Percentiles rank a stretch among this genome's conserved stretches.
phyloP scores from a whole-genome alignment of 2,797 vertebrate genomes.

The Antrozous pallidus region DNA sequence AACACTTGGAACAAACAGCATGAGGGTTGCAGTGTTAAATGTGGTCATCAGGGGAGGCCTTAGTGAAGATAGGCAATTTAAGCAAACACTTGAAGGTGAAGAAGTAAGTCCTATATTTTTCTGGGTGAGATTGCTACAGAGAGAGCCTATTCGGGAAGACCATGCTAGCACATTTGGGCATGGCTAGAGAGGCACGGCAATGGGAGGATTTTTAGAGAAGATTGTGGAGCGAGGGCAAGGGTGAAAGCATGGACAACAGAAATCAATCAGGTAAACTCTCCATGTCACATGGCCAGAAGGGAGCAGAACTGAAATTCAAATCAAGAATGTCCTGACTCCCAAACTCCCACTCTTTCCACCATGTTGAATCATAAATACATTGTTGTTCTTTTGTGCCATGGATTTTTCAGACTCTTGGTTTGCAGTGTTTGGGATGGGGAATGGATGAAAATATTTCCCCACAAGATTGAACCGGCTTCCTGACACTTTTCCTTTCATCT shows the following conservation, averaged over 20 bases:
- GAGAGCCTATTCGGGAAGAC: neutral
- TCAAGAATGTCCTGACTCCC: neutral
- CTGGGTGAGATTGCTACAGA: neutral
- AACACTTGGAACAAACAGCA: neutral
- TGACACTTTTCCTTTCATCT: neutral
- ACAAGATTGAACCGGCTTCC: neutral
- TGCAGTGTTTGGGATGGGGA: neutral
- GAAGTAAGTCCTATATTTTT: neutral
- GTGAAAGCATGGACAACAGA: neutral
- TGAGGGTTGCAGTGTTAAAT: neutral
- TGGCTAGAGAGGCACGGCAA: neutral
- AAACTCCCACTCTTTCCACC: neutral
- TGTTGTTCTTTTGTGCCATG: neutral
- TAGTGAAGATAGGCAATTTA: neutral
- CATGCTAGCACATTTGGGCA: neutral
- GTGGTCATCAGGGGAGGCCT: neutral
- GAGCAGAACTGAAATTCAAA: neutral
- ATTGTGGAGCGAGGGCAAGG: neutral
- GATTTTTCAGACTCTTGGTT: neutral
- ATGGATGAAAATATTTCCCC: neutral
- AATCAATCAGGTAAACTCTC: neutral
- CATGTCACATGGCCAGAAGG: neutral
- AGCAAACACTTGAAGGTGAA: neutral
- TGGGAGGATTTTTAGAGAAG: neutral
- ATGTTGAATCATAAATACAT: neutral